A percentile compares a stretch with the other conserved stretches of the same genome.
Evolutionary conservation across 2,888 invertebrate species (phyloP).

Genomic region (Dryococelus australis): DNA sequence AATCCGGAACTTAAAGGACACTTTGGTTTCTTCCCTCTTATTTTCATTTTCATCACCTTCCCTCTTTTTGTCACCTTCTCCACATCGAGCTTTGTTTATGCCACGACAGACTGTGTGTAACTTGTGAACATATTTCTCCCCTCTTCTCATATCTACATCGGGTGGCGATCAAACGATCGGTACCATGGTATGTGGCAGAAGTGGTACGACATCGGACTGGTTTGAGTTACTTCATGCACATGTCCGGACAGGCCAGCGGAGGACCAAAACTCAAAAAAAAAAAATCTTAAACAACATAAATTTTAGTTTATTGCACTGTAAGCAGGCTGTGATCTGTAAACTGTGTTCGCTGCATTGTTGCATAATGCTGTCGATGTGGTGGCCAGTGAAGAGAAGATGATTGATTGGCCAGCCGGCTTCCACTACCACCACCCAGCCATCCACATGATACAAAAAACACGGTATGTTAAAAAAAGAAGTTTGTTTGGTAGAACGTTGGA

Average conservation of each 20-base stretch:
- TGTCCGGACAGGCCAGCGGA: slow-evolving; percentile 11
- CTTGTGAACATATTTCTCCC: not conserved
- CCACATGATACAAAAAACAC: slow-evolving; percentile 31
- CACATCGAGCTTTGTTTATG: slow-evolving; percentile 39
- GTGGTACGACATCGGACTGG: slow-evolving; percentile 17
- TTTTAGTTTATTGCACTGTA: slow-evolving; percentile 23
- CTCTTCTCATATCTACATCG: slow-evolving; percentile 4
- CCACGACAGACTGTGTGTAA: slow-evolving; percentile 21
- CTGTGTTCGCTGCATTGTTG: slow-evolving; percentile 43
- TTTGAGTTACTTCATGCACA: slow-evolving; percentile 4
- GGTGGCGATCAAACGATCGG: not conserved
- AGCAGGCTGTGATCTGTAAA: slow-evolving; percentile 43
- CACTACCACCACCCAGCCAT: slow-evolving; percentile 36
- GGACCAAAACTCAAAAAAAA: not conserved
- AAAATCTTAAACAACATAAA: not conserved
- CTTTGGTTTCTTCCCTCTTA: slow-evolving; percentile 44
- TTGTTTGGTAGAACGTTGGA: slow-evolving; percentile 32
- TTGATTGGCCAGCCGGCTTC: slow-evolving; percentile 36
- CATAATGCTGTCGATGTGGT: slow-evolving; percentile 35
- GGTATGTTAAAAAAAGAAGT: slow-evolving; percentile 11
- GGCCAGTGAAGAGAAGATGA: slow-evolving; percentile 29
- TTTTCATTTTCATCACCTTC: slow-evolving; percentile 41
- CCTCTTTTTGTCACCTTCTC: slow-evolving; percentile 40
- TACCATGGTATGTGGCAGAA: not conserved
- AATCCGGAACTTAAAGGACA: slow-evolving; percentile 47